phyloP scores from a whole-genome alignment of 1,140 invertebrate species.

The Drosophila murphyi region DNA sequence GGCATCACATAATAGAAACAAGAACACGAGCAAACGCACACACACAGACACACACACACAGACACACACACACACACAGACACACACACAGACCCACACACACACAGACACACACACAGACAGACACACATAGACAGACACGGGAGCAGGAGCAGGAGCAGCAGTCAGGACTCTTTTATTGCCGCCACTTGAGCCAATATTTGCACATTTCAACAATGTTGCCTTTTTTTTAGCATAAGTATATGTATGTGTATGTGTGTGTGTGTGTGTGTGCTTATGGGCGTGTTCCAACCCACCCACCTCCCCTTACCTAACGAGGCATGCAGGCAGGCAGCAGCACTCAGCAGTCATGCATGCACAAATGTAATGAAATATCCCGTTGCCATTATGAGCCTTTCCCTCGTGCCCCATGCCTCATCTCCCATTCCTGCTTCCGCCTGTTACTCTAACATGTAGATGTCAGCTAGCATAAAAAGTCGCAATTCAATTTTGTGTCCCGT shows the following conservation, averaged over 20 bases:
- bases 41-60: not conserved
- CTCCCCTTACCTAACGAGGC: conserved; percentile 12
- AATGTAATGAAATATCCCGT: conserved; percentile 83
- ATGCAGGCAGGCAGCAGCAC: conserved; percentile 18
- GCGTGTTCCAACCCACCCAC: not conserved
- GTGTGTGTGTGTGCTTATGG: not conserved
- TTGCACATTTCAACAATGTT: conserved; percentile 81
- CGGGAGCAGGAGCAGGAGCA: conserved; percentile 7
- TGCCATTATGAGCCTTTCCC: conserved; percentile 44
- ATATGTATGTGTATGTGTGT: conserved; percentile 19
- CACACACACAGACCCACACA: not conserved
- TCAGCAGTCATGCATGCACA: conserved; percentile 72
- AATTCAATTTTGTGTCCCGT: conserved; percentile 69
- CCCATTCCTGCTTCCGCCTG: conserved; percentile 17
- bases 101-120: not conserved
- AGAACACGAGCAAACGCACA: conserved; percentile 8
- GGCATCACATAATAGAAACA: conserved; percentile 44
- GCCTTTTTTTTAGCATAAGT: conserved; percentile 33
- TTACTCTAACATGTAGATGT: conserved; percentile 17
- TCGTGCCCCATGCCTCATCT: too few species aligned
- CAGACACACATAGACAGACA: not conserved
- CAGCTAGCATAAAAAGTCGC: conserved; percentile 75
- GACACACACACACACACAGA: not conserved
- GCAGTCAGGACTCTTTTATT: conserved; percentile 65
- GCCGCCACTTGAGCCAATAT: conserved; percentile 80